Evolutionary conservation across 1,140 invertebrate genomes (phyloP).

Genomic region (Drosophila paulistorum): DNA sequence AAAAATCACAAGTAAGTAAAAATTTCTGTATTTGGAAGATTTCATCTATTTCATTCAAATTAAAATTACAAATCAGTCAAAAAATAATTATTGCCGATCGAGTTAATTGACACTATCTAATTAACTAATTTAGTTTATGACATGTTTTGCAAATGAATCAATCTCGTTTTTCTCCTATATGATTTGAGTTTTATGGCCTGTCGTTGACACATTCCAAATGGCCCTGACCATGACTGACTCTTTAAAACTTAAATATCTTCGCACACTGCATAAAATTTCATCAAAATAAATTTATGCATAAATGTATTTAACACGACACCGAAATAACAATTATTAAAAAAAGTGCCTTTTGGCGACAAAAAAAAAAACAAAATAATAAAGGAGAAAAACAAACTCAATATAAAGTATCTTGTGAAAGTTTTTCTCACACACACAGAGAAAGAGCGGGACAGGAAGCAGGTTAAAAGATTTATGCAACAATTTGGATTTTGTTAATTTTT

Average conservation of each 20-base stretch:
- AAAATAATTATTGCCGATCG: background rate
- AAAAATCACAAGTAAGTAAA: too few relatives aligned
- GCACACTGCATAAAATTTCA: constrained; percentile 32
- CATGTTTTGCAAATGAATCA: constrained; percentile 7
- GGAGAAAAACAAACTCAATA: constrained; percentile 11
- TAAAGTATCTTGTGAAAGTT: constrained; percentile 60
- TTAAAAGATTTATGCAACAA: constrained; percentile 66
- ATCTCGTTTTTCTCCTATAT: background rate
- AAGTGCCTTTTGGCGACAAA: constrained; percentile 37
- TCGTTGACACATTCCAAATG: constrained; percentile 41
- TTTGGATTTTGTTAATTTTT: constrained; percentile 42
- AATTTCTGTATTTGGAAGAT: too few relatives aligned
- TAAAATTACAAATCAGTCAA: too few relatives aligned
- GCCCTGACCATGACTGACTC: constrained; percentile 72
- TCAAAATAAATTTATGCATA: constrained; percentile 48
- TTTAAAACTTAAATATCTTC: constrained; percentile 35
- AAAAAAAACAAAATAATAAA: constrained; percentile 8
- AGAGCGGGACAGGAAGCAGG: constrained; percentile 49
- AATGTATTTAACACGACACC: constrained; percentile 52
- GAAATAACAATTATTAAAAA: constrained; percentile 55
- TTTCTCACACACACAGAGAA: constrained; percentile 28
- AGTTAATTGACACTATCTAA: background rate
- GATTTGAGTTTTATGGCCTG: constrained; percentile 13
- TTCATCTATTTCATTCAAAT: too few relatives aligned
- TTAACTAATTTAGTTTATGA: background rate